Evolutionary conservation across 2,797 vertebrate genomes (phyloP), one percentile per base, ranked within the genome.

Genomic region (Vipera latastei): DNA sequence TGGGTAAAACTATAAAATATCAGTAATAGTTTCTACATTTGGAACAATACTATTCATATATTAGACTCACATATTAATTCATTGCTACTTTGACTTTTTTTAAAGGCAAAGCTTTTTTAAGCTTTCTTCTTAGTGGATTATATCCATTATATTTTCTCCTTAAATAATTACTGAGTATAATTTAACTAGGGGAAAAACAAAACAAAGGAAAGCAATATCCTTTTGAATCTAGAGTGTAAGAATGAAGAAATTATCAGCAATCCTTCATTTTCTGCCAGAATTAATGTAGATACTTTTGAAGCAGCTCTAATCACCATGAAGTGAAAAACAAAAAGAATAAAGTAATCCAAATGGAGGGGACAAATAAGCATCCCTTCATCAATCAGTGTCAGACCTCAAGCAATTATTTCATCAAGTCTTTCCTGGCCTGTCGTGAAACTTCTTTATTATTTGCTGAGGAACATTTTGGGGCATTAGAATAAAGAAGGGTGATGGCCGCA

Each of bases 101-200:
- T n/a, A 13, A 55, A 12, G 69, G 90, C 44, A 94, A 95, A 92
- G 59, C 13, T 90, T 55, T 87, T 28, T 61, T 93, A 95, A 94
- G 91, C 16, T 60, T 32, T 57, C 11, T 18, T 44, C 22, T 2
- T n/a, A 11, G 22, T 48, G 85, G 91, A 78, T 87, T 96, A 95
- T 83, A 95, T 61, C 14, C 94, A 93, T 95, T 96, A 92, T 73
- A 93, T 95, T 97, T 93, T 93, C 51, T 85, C 86, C 95, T 93
- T 96, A 94, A 96, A 51, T 93, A 96, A 96, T 95, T 96, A 88
- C 61, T 90, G 73, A 95, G 88, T 69, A 96, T 92, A 95, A 96
- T 96, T 83, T 96, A 96, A 95, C 65, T 90, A 95, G 53, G 92
- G 38, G 38, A 1, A 92, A 63, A 59, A 65, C 86, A 94, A 8